phyloP scores from a whole-genome alignment of 2,113 vertebrate genomes.

The Anarhynchus alexandrinus region DNA sequence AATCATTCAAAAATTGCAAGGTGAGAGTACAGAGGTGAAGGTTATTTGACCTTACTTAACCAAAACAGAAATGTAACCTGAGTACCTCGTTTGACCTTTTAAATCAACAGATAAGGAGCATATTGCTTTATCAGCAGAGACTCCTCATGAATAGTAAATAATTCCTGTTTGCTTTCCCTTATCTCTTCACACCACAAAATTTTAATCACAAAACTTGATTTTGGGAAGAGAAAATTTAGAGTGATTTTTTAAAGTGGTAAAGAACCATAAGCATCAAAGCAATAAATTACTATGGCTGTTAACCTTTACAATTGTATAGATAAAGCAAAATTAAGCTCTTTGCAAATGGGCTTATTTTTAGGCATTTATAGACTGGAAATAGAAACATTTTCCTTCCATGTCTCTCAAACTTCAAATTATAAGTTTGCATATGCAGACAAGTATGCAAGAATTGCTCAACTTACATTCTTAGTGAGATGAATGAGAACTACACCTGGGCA shows the following conservation, averaged over 20 bases:
- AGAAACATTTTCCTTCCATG: background rate
- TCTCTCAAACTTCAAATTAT: background rate
- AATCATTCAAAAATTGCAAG: background rate
- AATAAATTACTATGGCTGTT: background rate
- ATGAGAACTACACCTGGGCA: background rate
- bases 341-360: background rate
- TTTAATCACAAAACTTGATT: background rate
- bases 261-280: background rate
- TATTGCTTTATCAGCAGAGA: background rate
- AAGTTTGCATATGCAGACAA: background rate
- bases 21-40: constrained; percentile 13
- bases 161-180: background rate
- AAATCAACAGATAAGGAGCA: constrained; percentile 5
- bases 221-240: background rate
- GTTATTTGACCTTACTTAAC: constrained; percentile 37
- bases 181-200: background rate
- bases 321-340: background rate
- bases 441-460: background rate
- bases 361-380: background rate
- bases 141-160: background rate
- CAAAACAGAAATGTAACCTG: constrained; percentile 39
- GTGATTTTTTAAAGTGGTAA: background rate
- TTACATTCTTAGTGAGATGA: background rate
- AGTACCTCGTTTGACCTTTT: constrained; percentile 33
- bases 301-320: background rate